Evolutionary conservation across 2,797 vertebrate species (phyloP).

Genomic region (Limnodromus scolopaceus): DNA sequence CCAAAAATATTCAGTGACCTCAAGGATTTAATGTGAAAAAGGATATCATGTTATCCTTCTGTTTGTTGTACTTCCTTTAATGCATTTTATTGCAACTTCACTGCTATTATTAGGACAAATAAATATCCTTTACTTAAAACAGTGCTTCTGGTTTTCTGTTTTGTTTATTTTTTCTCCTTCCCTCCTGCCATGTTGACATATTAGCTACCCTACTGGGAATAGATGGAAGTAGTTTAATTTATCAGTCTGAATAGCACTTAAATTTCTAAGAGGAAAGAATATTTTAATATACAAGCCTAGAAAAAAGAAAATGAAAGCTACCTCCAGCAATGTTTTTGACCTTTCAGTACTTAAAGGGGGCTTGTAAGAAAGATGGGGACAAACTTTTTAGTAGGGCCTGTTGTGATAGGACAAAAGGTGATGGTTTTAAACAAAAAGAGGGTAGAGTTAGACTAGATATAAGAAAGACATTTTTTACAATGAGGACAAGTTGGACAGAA

Average conservation of each 20-base stretch:
- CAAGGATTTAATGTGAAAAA: background rate
- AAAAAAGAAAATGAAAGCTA: background rate
- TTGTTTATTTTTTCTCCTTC: background rate
- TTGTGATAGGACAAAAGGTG: background rate
- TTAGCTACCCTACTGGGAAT: background rate
- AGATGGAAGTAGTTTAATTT: background rate
- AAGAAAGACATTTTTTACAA: background rate
- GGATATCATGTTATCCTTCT: background rate
- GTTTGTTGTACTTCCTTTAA: background rate
- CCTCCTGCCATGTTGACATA: background rate
- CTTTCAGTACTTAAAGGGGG: background rate
- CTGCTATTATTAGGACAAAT: background rate
- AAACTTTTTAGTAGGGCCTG: background rate
- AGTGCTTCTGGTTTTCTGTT: background rate
- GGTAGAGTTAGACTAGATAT: background rate
- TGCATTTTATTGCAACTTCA: background rate
- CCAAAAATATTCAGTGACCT: background rate
- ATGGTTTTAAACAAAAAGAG: background rate
- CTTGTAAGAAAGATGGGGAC: background rate
- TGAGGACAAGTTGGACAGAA: background rate
- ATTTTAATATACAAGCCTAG: background rate
- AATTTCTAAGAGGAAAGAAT: background rate
- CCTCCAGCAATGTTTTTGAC: background rate
- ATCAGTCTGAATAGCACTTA: background rate
- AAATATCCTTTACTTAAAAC: background rate